These are phyloP conservation scores for Proisotoma minuta DNA, from an alignment of 2,888 invertebrate genomes.

Conservation along the genomic window DNA sequence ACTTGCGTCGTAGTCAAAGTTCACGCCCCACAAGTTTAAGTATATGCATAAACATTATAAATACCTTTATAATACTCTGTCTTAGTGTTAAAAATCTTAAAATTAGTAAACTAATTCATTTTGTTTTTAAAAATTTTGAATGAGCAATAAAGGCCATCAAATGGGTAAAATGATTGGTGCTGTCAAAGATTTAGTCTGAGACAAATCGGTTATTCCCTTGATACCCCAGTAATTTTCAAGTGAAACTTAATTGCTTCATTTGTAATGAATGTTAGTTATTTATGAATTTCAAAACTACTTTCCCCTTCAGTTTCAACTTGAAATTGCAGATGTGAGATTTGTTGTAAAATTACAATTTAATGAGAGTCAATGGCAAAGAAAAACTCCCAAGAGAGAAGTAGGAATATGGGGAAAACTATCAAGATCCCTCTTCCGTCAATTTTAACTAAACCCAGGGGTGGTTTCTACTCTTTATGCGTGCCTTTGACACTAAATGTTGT, in stretches of 20 bases:
- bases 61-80: too few relatives aligned
- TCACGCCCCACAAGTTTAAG: too few relatives aligned
- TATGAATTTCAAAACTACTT: constrained; percentile 12
- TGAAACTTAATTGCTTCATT: too few relatives aligned
- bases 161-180: too few relatives aligned
- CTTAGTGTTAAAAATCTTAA: too few relatives aligned
- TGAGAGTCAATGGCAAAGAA: constrained; percentile 15
- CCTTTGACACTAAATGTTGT: constrained; percentile 8
- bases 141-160: too few relatives aligned
- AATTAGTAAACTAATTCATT: too few relatives aligned
- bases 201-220: too few relatives aligned
- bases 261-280: constrained; percentile 1
- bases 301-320: constrained; percentile 10
- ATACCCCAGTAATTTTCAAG: background rate
- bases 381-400: constrained; percentile 8
- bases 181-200: too few relatives aligned
- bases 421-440: constrained; percentile 11
- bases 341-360: constrained; percentile 13
- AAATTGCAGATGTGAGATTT: constrained; percentile 12
- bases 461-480: constrained; percentile 6
- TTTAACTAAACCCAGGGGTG: constrained; percentile 12
- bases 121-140: too few relatives aligned
- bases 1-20: background rate
- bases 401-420: background rate
- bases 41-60: too few relatives aligned